Base-by-base conservation (phyloP, 1,140 invertebrate species). In the Rhynchophorus ferrugineus region DNA sequence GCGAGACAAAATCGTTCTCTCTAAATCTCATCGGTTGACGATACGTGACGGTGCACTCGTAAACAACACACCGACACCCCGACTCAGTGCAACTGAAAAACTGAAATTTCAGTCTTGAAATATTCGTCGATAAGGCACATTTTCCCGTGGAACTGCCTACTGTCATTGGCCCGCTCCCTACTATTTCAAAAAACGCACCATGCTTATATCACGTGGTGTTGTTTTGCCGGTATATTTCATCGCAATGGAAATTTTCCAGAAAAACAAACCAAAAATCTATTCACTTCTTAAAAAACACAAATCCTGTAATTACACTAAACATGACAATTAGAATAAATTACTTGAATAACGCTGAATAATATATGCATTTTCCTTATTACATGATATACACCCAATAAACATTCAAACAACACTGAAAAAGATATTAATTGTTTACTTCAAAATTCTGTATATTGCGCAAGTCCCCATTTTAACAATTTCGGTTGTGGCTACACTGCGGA, bases 141-240 rank as follows among this genome's bases (percentile, higher is more conserved):
- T 56, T 54, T 60, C 50, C 41, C 47, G 36, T 59, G 19, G 5
- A 21, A 43, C 41, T n/a, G 5, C 22, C 33, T 18, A 42, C 18
- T 54, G 49, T 53, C 35, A 45, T 13, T 39, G 16, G 18, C 42
- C 41, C 52, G 56, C 56, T 44, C 45, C 49, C 44, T 34, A n/a
- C n/a, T n/a, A n/a, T n/a, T 21, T 18, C 18, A 9, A 17, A 33
- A 44, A 43, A 16, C 11, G 7, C 45, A 58, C 49, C 62, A 61
- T 61, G 63, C 61, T 47, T 52, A 49, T 45, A 60, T 65, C 64
- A 65, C 64, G 59, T 65, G 64, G 55, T 44, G 44, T 57, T 63
- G 59, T 65, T 65, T 62, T 62, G 60, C 53, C 50, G 54, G 57
- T 35, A 21, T 37, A 43, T 48, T 38, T 47, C 24, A 33, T 6